Conservation (phyloP, 53 echinoderm and acorn worm genomes). For the Astropecten irregularis region DNA sequence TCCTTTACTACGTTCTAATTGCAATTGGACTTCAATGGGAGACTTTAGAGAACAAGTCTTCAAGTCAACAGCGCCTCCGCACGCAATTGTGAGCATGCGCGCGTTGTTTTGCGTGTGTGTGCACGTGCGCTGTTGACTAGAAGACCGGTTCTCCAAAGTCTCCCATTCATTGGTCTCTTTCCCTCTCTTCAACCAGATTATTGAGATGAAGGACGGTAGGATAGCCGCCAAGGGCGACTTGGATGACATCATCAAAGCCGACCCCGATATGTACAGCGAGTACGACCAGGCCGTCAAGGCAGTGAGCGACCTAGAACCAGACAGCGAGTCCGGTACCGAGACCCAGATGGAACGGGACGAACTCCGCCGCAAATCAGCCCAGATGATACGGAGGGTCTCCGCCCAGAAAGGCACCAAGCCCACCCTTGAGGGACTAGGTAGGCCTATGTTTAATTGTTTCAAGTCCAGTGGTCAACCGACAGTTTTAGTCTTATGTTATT, state of each 20-base stretch:
- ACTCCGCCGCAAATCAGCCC: conserved; percentile 37
- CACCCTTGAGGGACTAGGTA: conserved; percentile 17
- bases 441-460: no score
- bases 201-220: conserved; percentile 77
- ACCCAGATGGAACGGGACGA: conserved; percentile 19
- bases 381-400: conserved; percentile 24
- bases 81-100: no score
- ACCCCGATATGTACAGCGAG: conserved; percentile 67
- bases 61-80: no score
- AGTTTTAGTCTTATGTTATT: no score
- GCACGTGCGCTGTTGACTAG: no score
- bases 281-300: conserved; percentile 67
- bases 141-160: no score
- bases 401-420: conserved; percentile 14
- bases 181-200: no score
- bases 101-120: no score
- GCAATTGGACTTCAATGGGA: no score
- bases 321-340: conserved; percentile 53
- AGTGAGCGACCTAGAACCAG: conserved; percentile 52
- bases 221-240: conserved; percentile 55
- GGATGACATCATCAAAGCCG: conserved; percentile 57
- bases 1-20: not conserved
- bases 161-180: no score
- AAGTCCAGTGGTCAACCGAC: no score
- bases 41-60: no score